These are phyloP conservation scores for Leptobrachium leishanense DNA, from an alignment of 2,113 vertebrate species.

Conservation along the genomic window DNA sequence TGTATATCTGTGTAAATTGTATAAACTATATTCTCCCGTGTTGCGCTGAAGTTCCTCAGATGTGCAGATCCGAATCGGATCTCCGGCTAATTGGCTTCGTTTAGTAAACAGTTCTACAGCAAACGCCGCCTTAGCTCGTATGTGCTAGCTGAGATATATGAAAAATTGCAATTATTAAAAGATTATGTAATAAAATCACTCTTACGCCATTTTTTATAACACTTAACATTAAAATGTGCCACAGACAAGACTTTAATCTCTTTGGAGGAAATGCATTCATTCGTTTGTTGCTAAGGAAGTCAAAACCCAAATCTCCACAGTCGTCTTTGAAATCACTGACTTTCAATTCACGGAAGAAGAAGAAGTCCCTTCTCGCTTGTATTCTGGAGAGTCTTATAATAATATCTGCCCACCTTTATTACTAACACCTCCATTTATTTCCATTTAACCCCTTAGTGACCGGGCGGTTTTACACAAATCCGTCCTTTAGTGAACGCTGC, in stretches of 20 bases:
- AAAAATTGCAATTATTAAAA: background rate
- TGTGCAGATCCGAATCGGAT: background rate
- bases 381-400: no score
- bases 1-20: no score
- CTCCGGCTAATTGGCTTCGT: conserved; percentile 10
- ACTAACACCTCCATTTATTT: no score
- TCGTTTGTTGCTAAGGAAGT: background rate
- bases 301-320: no score
- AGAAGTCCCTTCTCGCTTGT: no score
- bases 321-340: background rate
- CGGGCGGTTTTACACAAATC: no score
- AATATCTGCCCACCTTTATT: no score
- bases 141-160: background rate
- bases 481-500: no score
- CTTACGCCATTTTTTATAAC: background rate
- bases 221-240: background rate
- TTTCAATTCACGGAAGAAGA: no score
- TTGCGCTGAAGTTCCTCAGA: conserved; percentile 15
- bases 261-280: background rate
- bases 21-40: background rate
- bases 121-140: background rate
- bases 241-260: background rate
- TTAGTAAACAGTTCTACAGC: conserved; percentile 16
- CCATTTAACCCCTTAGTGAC: no score
- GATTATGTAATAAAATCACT: background rate